phyloP scores from a whole-genome alignment of 2,113 vertebrate genomes.

The Perccottus glenii region DNA sequence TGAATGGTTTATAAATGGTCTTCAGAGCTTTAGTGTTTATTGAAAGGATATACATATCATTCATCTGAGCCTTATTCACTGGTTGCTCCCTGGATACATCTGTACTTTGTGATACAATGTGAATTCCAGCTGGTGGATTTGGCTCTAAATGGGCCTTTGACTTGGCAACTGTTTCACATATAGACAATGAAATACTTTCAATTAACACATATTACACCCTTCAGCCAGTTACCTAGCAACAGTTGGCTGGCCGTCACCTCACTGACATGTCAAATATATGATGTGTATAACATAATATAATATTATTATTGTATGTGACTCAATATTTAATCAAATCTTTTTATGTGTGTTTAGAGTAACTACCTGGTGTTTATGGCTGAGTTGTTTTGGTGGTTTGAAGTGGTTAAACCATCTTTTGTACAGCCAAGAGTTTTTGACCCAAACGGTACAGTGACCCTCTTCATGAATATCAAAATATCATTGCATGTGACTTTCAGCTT shows the following conservation, averaged over 20 bases:
- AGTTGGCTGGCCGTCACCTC: slow-evolving; percentile 43
- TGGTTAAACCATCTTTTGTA: slow-evolving; percentile 96
- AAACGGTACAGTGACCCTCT: slow-evolving; percentile 77
- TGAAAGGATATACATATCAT: slow-evolving; percentile 13
- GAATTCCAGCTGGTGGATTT: slow-evolving; percentile 53
- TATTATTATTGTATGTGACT: slow-evolving; percentile 4
- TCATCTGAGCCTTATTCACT: background rate
- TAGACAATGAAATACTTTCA: slow-evolving; percentile 18
- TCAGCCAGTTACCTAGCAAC: slow-evolving; percentile 60
- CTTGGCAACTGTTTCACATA: slow-evolving; percentile 33
- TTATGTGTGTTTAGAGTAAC: slow-evolving; percentile 84
- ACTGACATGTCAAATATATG: slow-evolving; percentile 33
- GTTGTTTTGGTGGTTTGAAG: slow-evolving; percentile 99
- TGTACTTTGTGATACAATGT: slow-evolving; percentile 32
- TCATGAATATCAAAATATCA: slow-evolving; percentile 9
- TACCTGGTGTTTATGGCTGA: slow-evolving; percentile 99
- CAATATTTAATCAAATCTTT: slow-evolving; percentile 19
- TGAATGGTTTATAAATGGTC: background rate
- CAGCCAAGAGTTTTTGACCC: slow-evolving; percentile 85
- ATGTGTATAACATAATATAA: background rate
- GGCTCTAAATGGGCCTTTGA: slow-evolving; percentile 5
- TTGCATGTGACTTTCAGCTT: background rate
- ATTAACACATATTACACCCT: slow-evolving; percentile 12
- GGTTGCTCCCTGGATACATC: slow-evolving; percentile 10
- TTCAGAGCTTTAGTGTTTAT: slow-evolving; percentile 25